Evolutionary conservation across 2,888 invertebrate genomes (phyloP), one percentile per base, ranked within the genome.

Genomic region (Atethmia centrago): DNA sequence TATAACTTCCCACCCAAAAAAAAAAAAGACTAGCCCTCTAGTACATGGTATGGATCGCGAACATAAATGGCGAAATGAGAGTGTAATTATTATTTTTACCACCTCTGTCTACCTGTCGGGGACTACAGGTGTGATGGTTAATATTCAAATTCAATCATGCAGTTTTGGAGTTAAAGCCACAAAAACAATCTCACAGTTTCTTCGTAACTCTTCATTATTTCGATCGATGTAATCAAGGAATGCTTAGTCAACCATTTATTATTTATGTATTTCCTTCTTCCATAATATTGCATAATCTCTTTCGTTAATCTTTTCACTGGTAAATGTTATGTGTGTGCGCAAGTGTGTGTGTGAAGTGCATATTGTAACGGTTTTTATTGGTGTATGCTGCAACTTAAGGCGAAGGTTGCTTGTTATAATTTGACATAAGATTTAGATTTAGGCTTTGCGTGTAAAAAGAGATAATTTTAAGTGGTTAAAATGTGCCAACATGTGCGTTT

Each of bases 361-460:
- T 77, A 51, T 40, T 73, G 19, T 87, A 87, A 87, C 87, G 83
- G 85, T 84, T 84, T 65, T 83, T 85, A 87, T 86, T 87, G 79
- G 82, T 77, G 69, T 72, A 72, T 71, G 74, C 67, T 87, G 87
- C 88, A 85, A 85, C 83, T 90, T 90, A 90, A 90, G 90, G 83
- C 61, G 83, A 79, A 76, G 85, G 14, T 28, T 19, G 1, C 25
- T 10, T 25, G 21, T 10, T 45, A 7, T 36, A 47, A n/a, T 55
- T n/a, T 61, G 59, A 68, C 31, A 47, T 68, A 62, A 51, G n/a
- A 56, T 45, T 31, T 56, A 19, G 19, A 71, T 56, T 56, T n/a
- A 0, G 10, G 12, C 9, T 62, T 42, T 77, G 75, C 78, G 75
- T 75, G 78, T 61, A 1, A 10, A 63, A 40, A 78, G 10, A 21